Percentiles rank a stretch among this genome's conserved stretches.
phyloP scores from a whole-genome alignment of 2,113 vertebrate genomes.

The Bubo blakistoni region DNA sequence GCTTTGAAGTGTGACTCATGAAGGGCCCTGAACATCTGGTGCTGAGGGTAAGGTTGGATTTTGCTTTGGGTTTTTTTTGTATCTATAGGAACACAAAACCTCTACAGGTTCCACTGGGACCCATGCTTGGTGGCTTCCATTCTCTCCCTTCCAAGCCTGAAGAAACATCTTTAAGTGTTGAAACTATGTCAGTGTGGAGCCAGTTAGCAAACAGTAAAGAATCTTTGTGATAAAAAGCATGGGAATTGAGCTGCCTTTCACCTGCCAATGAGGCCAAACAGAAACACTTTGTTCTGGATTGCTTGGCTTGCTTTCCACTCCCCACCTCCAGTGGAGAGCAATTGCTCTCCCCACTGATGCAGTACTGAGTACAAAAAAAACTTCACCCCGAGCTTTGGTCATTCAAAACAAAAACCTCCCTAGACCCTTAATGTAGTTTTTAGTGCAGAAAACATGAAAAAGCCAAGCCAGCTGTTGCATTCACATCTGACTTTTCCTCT shows the following conservation, averaged over 20 bases:
- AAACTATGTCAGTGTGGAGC: neutral
- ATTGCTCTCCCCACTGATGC: neutral
- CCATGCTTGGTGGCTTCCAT: neutral
- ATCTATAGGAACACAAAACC: neutral
- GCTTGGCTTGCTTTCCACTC: neutral
- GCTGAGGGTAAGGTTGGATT: neutral
- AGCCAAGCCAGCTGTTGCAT: neutral
- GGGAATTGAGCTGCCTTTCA: conserved; percentile 13
- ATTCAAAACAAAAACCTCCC: neutral
- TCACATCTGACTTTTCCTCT: neutral
- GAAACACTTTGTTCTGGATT: neutral
- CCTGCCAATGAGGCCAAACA: conserved; percentile 15
- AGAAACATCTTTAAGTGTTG: neutral
- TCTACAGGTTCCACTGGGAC: neutral
- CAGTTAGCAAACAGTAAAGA: neutral
- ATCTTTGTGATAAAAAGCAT: conserved; percentile 9
- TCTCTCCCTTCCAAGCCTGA: neutral
- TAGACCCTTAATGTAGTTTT: neutral
- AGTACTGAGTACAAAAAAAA: neutral
- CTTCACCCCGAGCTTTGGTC: neutral
- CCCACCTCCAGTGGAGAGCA: fast-evolving
- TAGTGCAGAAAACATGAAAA: neutral
- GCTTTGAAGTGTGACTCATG: neutral
- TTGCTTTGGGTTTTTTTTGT: neutral
- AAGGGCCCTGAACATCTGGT: neutral